Percentiles rank a stretch among this genome's conserved stretches.
Conservation (phyloP, 2,797 vertebrate genomes). For the Xiphorhynchus erythropygius region DNA sequence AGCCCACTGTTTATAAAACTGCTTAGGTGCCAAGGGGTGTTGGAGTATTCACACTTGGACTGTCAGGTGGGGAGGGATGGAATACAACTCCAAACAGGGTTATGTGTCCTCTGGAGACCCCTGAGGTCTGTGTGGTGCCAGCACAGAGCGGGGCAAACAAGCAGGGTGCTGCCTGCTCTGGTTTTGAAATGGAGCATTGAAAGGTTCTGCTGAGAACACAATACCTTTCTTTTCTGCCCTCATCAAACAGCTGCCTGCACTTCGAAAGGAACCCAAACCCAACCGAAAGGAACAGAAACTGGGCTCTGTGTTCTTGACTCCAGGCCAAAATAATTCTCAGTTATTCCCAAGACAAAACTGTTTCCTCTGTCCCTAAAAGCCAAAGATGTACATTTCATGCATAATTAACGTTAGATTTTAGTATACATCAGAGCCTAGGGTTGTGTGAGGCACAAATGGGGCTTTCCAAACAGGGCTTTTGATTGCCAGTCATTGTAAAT, state of each 20-base stretch:
- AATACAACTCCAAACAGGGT: accelerated
- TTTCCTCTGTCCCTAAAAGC: constrained; percentile 63
- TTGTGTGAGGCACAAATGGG: constrained; percentile 45
- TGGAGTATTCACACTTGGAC: background rate
- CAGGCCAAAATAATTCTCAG: constrained; percentile 52
- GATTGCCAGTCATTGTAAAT: constrained; percentile 51
- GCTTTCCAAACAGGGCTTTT: constrained; percentile 56
- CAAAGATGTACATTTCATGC: constrained; percentile 47
- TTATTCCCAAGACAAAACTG: constrained; percentile 54
- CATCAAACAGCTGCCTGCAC: background rate
- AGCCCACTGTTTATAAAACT: background rate
- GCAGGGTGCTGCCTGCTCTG: background rate
- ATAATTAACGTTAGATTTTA: constrained; percentile 61
- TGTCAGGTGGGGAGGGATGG: background rate
- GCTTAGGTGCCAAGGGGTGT: background rate
- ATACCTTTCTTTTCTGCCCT: background rate
- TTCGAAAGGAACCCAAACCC: constrained; percentile 30
- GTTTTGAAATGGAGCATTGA: background rate
- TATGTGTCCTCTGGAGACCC: background rate
- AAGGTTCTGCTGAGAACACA: background rate
- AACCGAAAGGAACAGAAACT: constrained; percentile 14
- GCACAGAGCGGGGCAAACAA: background rate
- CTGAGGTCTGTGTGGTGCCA: accelerated
- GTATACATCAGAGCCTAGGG: constrained; percentile 16
- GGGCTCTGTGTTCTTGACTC: constrained; percentile 35